A percentile compares a stretch with the other conserved stretches of the same genome.
Evolutionary conservation across 2,888 invertebrate species (phyloP).

Genomic region (Ecliptopera silaceata): DNA sequence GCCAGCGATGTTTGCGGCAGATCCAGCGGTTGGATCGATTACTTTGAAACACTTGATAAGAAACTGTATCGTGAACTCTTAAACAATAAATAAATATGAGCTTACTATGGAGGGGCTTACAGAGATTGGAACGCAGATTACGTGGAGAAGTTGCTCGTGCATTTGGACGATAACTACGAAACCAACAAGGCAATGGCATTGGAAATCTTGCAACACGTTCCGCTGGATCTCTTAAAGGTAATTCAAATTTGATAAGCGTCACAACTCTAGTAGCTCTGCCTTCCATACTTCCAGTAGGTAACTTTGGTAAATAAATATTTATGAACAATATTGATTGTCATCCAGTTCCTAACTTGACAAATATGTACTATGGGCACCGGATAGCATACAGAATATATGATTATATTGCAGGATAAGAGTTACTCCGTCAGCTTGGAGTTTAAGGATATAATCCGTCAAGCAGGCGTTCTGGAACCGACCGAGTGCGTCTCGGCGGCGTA

Average conservation of each 20-base stretch:
- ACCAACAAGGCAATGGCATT: slow-evolving; percentile 87
- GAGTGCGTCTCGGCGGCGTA: slow-evolving; percentile 90
- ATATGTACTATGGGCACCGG: no score
- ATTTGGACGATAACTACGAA: slow-evolving; percentile 90
- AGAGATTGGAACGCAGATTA: slow-evolving; percentile 64
- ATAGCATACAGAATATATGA: neutral
- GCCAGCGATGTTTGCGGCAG: no score
- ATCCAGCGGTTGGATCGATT: no score
- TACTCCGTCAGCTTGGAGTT: slow-evolving; percentile 50
- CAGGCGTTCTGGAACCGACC: slow-evolving; percentile 88
- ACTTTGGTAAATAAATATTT: no score
- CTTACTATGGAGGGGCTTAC: slow-evolving; percentile 22
- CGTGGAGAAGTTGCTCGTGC: slow-evolving; percentile 74
- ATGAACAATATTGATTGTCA: no score
- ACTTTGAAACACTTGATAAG: no score
- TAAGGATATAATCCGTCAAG: slow-evolving; percentile 73
- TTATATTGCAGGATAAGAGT: neutral
- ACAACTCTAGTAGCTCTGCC: no score
- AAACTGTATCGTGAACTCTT: no score
- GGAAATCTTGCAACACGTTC: slow-evolving; percentile 77
- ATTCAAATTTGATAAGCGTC: no score
- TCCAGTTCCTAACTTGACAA: no score
- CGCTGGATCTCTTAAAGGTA: slow-evolving; percentile 52
- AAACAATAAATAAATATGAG: no score
- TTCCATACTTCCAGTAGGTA: no score